phyloP scores from a whole-genome alignment of 2,888 invertebrate species.

The Athripsodes cinereus region DNA sequence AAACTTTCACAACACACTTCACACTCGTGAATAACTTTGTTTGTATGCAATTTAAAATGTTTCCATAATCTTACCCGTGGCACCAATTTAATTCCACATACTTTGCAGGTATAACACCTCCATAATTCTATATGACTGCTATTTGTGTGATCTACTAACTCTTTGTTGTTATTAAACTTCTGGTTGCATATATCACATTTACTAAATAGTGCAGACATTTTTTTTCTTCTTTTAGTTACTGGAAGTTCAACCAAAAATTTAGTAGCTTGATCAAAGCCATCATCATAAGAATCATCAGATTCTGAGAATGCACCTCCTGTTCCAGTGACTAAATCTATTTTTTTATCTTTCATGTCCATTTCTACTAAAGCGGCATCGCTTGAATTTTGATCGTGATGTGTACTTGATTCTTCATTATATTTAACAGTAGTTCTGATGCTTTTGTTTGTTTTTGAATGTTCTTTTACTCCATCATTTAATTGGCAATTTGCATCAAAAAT shows the following conservation, averaged over 20 bases:
- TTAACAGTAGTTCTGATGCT: too few relatives aligned
- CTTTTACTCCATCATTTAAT: conserved; percentile 6
- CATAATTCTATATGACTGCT: not conserved
- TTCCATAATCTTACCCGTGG: not conserved
- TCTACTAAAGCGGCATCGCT: too few relatives aligned
- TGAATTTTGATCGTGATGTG: too few relatives aligned
- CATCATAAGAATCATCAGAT: conserved; percentile 7
- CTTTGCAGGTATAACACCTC: not conserved
- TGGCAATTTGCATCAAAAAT: conserved; percentile 4
- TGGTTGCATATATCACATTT: not conserved
- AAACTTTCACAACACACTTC: not conserved
- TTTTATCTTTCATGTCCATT: not conserved
- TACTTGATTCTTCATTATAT: too few relatives aligned
- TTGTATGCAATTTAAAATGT: not conserved
- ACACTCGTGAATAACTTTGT: not conserved
- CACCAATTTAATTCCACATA: not conserved
- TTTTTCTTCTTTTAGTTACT: too few relatives aligned
- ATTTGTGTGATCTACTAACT: not conserved
- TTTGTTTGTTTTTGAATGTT: not conserved
- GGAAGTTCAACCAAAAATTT: not conserved
- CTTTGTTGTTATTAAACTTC: not conserved
- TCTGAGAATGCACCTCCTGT: too few relatives aligned
- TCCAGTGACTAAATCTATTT: too few relatives aligned
- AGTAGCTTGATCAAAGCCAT: conserved; percentile 1
- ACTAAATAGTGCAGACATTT: not conserved